phyloP scores from a whole-genome alignment of 1,140 invertebrate species.

The Lepidostoma basale region DNA sequence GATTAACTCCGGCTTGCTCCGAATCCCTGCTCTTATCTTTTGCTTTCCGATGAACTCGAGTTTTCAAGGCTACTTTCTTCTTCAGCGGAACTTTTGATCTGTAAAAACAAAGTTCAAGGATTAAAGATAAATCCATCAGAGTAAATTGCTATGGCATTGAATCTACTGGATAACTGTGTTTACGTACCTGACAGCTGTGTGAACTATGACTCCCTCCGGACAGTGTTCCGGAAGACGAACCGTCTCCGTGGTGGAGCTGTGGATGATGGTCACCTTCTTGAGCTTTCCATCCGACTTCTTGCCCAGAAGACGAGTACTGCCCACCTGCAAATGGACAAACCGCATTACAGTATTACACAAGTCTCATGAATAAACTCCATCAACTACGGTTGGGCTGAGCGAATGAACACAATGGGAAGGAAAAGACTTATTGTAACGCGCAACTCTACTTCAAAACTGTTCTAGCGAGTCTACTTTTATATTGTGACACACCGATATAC shows the following conservation, averaged over 20 bases:
- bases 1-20: conserved; percentile 50
- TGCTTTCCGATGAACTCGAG: conserved; percentile 64
- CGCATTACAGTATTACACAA: too few relatives aligned
- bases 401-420: too few relatives aligned
- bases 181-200: conserved; percentile 67
- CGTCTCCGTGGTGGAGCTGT: conserved; percentile 83
- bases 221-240: conserved; percentile 77
- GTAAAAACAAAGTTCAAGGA: conserved; percentile 46
- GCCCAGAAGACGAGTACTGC: conserved; percentile 77
- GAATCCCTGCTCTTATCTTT: conserved; percentile 55
- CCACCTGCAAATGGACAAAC: conserved; percentile 74
- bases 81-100: conserved; percentile 77
- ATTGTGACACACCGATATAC: too few relatives aligned
- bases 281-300: conserved; percentile 78
- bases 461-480: too few relatives aligned
- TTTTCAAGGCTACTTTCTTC: conserved; percentile 67
- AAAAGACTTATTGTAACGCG: too few relatives aligned
- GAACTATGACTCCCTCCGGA: conserved; percentile 73
- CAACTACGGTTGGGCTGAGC: too few relatives aligned
- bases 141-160: not conserved
- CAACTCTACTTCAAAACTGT: too few relatives aligned
- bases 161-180: not conserved
- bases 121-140: conserved; percentile 5
- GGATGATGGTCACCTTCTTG: conserved; percentile 83
- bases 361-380: too few relatives aligned